phyloP scores from a whole-genome alignment of 2,797 vertebrate genomes.

The Jordanella pulchra region DNA sequence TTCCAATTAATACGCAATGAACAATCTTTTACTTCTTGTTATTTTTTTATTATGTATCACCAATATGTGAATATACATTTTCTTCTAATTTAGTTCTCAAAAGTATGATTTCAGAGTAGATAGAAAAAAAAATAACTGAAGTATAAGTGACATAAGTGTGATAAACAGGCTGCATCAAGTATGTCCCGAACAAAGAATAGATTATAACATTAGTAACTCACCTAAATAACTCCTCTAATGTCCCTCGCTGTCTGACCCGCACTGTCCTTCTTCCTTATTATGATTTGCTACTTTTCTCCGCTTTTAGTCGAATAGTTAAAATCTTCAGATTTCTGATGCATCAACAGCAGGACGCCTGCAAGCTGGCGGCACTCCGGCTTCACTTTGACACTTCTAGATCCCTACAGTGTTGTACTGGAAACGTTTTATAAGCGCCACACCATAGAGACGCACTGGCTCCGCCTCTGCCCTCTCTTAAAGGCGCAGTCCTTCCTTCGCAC shows the following conservation, averaged over 20 bases:
- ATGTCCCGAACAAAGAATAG: slow-evolving; percentile 20
- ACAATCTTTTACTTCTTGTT: not conserved
- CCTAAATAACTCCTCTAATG: slow-evolving; percentile 58
- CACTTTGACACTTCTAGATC: slow-evolving; percentile 62
- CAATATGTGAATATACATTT: not conserved
- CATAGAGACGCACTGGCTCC: slow-evolving; percentile 56
- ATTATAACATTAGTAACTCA: slow-evolving; percentile 61
- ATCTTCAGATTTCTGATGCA: slow-evolving; percentile 52
- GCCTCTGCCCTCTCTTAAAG: slow-evolving; percentile 77
- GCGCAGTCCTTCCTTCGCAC: slow-evolving; percentile 25
- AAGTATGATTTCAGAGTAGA: not conserved
- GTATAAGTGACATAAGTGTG: not conserved
- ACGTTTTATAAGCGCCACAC: slow-evolving; percentile 68
- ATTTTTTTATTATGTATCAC: not conserved
- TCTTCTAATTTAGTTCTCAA: not conserved
- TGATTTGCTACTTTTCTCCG: slow-evolving; percentile 28
- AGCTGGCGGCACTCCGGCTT: slow-evolving; percentile 29
- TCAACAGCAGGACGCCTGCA: slow-evolving; percentile 48
- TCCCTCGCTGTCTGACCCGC: slow-evolving; percentile 38
- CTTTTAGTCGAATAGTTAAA: slow-evolving; percentile 17
- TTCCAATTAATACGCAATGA: no score
- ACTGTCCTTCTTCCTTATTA: slow-evolving; percentile 37
- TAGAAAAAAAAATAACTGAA: not conserved
- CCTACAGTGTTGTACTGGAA: slow-evolving; percentile 59
- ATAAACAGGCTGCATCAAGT: slow-evolving; percentile 32